Evolutionary conservation across 2,113 vertebrate genomes (phyloP).

Genomic region (Opisthocomus hoazin): DNA sequence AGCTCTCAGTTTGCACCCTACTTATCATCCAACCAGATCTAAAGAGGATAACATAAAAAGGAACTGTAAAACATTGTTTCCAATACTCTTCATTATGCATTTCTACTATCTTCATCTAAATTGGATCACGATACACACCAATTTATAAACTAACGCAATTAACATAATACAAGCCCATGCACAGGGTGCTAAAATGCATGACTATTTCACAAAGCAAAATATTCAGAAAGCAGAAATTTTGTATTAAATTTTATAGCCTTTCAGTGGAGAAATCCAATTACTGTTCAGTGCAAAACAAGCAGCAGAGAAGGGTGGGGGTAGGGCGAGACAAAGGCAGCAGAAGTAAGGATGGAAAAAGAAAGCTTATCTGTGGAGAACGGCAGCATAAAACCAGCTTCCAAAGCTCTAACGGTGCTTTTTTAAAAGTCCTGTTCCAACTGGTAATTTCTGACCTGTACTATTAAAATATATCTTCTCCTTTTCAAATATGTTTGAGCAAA

Average conservation of each 20-base stretch:
- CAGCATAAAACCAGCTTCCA: not conserved
- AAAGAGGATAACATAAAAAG: not conserved
- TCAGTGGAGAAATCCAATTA: slow-evolving; percentile 41
- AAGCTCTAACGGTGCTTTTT: not conserved
- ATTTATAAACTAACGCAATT: not conserved
- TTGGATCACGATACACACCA: not conserved
- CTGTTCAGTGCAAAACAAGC: slow-evolving; percentile 32
- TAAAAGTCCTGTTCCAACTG: not conserved
- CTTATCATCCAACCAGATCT: not conserved
- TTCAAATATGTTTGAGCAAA: not conserved
- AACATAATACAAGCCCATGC: not conserved
- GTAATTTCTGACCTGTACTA: not conserved
- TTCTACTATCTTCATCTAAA: slow-evolving; percentile 35
- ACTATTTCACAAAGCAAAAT: not conserved
- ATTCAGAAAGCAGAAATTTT: not conserved
- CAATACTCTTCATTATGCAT: not conserved
- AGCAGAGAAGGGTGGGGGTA: not conserved
- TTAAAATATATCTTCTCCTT: not conserved
- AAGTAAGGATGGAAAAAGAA: not conserved
- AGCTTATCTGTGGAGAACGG: not conserved
- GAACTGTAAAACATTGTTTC: not conserved
- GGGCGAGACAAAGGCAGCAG: not conserved
- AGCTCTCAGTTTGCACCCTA: not conserved
- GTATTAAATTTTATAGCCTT: slow-evolving; percentile 25
- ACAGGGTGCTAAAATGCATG: not conserved